phyloP scores from a whole-genome alignment of 2,797 vertebrate genomes.

The Spinus olivaceus region DNA sequence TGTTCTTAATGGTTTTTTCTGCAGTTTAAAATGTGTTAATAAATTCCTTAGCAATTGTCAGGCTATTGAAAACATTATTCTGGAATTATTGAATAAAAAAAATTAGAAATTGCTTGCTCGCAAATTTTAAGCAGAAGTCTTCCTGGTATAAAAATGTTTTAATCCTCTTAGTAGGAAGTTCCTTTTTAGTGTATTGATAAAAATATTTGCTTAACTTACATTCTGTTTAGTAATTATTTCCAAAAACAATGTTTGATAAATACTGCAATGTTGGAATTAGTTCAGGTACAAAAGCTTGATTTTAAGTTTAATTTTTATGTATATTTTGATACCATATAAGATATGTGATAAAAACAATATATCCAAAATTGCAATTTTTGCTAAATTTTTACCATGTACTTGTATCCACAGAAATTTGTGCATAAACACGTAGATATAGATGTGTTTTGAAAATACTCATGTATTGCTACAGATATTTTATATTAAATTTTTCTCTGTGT shows the following conservation, averaged over 20 bases:
- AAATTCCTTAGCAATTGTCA: constrained; percentile 8
- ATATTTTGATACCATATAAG: not conserved
- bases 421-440: not conserved
- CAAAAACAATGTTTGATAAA: constrained; percentile 3
- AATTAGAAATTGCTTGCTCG: not conserved
- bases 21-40: not conserved
- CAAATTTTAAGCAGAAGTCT: not conserved
- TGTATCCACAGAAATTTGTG: not conserved
- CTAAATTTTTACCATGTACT: fast-evolving
- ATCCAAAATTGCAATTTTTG: not conserved
- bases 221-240: constrained; percentile 16
- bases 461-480: not conserved
- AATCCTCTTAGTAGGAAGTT: not conserved
- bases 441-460: not conserved
- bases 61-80: not conserved
- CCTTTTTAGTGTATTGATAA: constrained; percentile 10
- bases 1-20: not conserved
- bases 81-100: constrained; percentile 16
- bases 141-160: not conserved
- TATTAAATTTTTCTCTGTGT: not conserved
- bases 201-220: not conserved
- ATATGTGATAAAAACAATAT: not conserved
- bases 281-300: not conserved
- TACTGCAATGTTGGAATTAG: not conserved
- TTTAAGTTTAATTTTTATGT: not conserved